Conservation (phyloP, 2,888 invertebrate species). For the Protodeltote pygarga region DNA sequence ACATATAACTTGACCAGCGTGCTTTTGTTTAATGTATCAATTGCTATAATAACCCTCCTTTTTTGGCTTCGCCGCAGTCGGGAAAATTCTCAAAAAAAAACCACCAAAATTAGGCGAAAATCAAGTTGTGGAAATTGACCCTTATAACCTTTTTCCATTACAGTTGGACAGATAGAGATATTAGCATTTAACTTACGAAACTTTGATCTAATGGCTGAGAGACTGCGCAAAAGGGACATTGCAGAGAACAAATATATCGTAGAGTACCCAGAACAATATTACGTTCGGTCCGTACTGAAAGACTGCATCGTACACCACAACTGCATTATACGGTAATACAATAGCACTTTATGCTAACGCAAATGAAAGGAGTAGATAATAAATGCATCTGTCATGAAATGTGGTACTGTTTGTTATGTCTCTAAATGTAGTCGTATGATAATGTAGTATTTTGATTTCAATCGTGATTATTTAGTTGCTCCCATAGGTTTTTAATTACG, state of each 20-base stretch:
- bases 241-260: conserved; percentile 43
- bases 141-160: conserved; percentile 38
- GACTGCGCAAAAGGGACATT: conserved; percentile 57
- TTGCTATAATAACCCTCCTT: no score
- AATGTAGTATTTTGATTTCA: no score
- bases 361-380: conserved; percentile 33
- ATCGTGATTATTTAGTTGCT: no score
- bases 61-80: no score
- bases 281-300: conserved; percentile 63
- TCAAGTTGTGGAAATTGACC: not conserved
- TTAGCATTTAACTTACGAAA: conserved; percentile 78
- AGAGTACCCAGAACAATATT: conserved; percentile 49
- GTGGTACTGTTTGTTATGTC: conserved; percentile 1
- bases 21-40: no score
- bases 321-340: conserved; percentile 74
- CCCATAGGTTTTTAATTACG: no score
- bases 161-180: conserved; percentile 84
- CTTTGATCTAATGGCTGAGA: conserved; percentile 68
- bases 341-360: conserved; percentile 15
- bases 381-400: conserved; percentile 22
- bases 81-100: no score
- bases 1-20: no score
- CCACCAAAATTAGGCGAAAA: not conserved
- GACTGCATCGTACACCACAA: conserved; percentile 79
- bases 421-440: not conserved